Conservation (phyloP, 1,140 invertebrate species). For the Thaumatotibia leucotreta region DNA sequence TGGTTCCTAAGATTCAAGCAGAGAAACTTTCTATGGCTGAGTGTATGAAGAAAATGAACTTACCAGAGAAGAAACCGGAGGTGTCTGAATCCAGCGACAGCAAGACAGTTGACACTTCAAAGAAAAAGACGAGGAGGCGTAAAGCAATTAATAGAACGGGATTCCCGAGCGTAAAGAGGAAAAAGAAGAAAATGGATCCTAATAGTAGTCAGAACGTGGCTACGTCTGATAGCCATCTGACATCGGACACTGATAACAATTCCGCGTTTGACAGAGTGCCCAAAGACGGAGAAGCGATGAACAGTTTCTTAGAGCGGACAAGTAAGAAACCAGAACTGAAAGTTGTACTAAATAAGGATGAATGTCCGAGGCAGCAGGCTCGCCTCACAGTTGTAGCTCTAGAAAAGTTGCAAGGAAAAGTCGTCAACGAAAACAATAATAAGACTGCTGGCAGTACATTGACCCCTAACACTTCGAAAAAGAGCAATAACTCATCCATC, state of each 20-base stretch:
- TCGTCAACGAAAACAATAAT: constrained; percentile 41
- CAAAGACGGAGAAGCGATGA: constrained; percentile 79
- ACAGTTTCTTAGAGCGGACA: constrained; percentile 79
- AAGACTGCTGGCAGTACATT: constrained; percentile 27
- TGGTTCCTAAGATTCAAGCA: constrained; percentile 58
- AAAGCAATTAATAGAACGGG: constrained; percentile 90
- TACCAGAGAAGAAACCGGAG: constrained; percentile 30
- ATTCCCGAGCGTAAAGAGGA: constrained; percentile 90
- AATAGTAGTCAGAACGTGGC: constrained; percentile 30
- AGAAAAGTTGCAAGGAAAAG: constrained; percentile 78
- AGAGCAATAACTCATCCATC: constrained; percentile 45
- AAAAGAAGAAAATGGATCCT: constrained; percentile 83
- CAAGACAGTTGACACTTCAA: constrained; percentile 54
- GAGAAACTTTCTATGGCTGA: constrained; percentile 47
- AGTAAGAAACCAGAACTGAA: constrained; percentile 68
- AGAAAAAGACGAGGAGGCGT: constrained; percentile 84
- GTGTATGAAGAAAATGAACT: constrained; percentile 37
- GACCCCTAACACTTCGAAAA: constrained; percentile 36
- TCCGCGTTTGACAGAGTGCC: constrained; percentile 80
- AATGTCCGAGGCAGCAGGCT: constrained; percentile 66
- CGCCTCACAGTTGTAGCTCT: constrained; percentile 77
- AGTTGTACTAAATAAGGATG: constrained; percentile 70
- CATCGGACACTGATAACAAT: constrained; percentile 59
- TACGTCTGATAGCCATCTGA: constrained; percentile 56
- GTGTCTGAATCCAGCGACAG: constrained; percentile 38